A percentile compares a stretch with the other conserved stretches of the same genome.
phyloP scores from a whole-genome alignment of 2,113 vertebrate genomes.

The Phalacrocorax pelagicus region DNA sequence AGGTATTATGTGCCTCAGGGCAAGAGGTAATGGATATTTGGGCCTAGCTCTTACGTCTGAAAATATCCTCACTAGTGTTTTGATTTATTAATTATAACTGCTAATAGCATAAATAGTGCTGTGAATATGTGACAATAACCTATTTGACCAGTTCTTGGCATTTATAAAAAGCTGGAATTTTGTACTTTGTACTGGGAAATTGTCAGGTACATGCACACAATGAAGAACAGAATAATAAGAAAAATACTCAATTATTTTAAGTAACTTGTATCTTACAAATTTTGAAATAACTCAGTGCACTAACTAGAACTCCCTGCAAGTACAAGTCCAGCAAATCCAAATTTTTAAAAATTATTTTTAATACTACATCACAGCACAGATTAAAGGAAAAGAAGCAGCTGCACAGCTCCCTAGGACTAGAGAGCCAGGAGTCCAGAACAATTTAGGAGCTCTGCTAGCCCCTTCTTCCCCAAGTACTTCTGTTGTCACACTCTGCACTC shows the following conservation, averaged over 20 bases:
- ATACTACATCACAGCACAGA: background rate
- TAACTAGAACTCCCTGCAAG: background rate
- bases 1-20: background rate
- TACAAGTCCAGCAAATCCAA: background rate
- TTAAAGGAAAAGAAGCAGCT: background rate
- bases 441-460: background rate
- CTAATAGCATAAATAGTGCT: background rate
- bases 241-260: background rate
- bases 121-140: background rate
- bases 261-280: background rate
- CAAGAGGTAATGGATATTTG: background rate
- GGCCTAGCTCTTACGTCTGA: background rate
- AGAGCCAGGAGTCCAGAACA: background rate
- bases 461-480: background rate
- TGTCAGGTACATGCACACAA: background rate
- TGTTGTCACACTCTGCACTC: background rate
- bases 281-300: background rate
- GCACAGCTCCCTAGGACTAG: background rate
- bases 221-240: background rate
- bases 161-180: slow-evolving; percentile 35
- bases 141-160: background rate
- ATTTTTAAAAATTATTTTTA: background rate
- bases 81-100: background rate
- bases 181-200: slow-evolving; percentile 18
- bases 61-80: background rate